These are phyloP conservation scores for Archivesica marissinica DNA, from an alignment of 1,140 invertebrate genomes.

Conservation along the genomic window DNA sequence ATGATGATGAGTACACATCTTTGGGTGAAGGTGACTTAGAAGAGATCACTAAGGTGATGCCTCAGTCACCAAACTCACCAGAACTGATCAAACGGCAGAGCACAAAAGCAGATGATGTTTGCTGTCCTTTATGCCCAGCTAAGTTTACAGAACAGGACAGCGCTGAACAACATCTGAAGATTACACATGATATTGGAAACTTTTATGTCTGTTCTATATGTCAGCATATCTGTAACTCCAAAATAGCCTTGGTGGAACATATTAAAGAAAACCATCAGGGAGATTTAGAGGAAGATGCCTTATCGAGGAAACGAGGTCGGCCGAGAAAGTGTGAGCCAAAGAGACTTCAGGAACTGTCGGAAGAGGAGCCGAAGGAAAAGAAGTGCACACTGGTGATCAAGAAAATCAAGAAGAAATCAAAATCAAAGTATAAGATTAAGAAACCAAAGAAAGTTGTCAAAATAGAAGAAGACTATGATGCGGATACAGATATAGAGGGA, in stretches of 20 bases:
- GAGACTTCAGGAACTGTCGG: neutral
- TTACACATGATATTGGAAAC: slow-evolving; percentile 70
- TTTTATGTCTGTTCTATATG: slow-evolving; percentile 67
- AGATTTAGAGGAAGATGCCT: neutral
- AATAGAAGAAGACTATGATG: slow-evolving; percentile 38
- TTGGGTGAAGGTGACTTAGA: slow-evolving; percentile 38
- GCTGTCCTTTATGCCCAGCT: slow-evolving; percentile 64
- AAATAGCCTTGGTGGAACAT: slow-evolving; percentile 65
- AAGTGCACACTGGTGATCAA: neutral
- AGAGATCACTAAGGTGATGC: slow-evolving; percentile 42
- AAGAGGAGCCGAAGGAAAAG: neutral
- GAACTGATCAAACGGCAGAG: neutral
- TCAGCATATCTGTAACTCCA: slow-evolving; percentile 67
- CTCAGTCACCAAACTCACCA: slow-evolving; percentile 20
- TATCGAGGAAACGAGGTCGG: neutral
- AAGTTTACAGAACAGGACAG: slow-evolving; percentile 57
- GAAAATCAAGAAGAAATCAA: slow-evolving; percentile 29
- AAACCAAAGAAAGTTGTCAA: neutral
- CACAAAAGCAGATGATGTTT: slow-evolving; percentile 36
- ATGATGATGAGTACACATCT: slow-evolving; percentile 25
- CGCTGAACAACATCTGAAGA: slow-evolving; percentile 66
- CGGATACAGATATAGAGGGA: slow-evolving; percentile 29
- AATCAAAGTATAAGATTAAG: neutral
- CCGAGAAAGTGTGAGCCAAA: slow-evolving; percentile 34
- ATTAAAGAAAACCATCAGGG: slow-evolving; percentile 50